These are phyloP conservation scores for Pantherophis alleghaniensis DNA, from an alignment of 2,797 vertebrate genomes.

Conservation along the genomic window DNA sequence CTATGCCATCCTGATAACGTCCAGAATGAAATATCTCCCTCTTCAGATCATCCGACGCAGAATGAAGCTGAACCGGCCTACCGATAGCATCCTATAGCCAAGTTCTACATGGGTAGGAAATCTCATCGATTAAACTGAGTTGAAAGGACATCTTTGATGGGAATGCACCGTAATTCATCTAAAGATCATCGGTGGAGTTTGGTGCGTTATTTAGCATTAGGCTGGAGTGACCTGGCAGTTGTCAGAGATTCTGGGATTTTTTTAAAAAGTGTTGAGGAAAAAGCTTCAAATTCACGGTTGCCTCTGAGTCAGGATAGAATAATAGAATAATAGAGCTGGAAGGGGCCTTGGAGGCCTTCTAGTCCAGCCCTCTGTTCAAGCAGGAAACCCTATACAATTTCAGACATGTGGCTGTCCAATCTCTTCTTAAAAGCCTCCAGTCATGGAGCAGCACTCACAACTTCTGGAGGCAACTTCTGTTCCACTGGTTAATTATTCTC, in stretches of 20 bases:
- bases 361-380: neutral
- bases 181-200: neutral
- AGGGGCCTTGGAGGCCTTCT: neutral
- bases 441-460: too few species aligned
- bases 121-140: neutral
- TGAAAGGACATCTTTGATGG: neutral
- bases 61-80: neutral
- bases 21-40: neutral
- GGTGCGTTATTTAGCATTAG: constrained; percentile 21
- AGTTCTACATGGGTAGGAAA: neutral
- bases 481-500: too few species aligned
- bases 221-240: constrained; percentile 26
- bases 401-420: too few species aligned
- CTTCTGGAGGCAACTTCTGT: too few species aligned
- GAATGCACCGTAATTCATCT: neutral
- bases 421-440: too few species aligned
- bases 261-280: constrained; percentile 34
- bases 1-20: neutral
- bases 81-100: neutral
- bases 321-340: neutral
- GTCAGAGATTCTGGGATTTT: constrained; percentile 38
- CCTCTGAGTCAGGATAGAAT: constrained; percentile 38
- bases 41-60: neutral
- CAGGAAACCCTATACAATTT: too few species aligned
- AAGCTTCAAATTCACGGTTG: constrained; percentile 44